Evolutionary conservation across 2,888 invertebrate genomes (phyloP).

Genomic region (Eupithecia dodoneata): DNA sequence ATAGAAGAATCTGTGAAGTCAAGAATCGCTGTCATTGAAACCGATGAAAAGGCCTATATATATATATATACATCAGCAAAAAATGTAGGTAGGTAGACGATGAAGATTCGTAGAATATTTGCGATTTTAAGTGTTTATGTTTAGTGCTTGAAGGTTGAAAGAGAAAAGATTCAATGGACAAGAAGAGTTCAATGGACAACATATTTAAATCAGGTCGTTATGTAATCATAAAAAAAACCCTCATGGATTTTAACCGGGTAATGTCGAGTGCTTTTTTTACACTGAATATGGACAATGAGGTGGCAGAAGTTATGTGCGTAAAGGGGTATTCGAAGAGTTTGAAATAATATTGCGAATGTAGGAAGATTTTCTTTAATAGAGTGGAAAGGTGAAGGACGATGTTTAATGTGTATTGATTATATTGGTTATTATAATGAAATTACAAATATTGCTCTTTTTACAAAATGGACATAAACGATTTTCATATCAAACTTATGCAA

Average conservation of each 20-base stretch:
- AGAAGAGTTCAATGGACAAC: background rate
- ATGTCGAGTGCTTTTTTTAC: background rate
- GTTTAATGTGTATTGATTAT: background rate
- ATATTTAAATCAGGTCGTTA: background rate
- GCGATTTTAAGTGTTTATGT: too few species aligned
- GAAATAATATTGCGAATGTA: background rate
- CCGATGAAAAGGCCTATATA: too few species aligned
- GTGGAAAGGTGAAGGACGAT: background rate
- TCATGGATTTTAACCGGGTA: background rate
- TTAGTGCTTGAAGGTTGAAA: too few species aligned
- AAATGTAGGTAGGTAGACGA: too few species aligned
- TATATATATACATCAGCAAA: too few species aligned
- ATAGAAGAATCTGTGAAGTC: too few species aligned
- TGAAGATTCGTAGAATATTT: too few species aligned
- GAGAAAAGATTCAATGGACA: background rate
- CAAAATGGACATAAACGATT: background rate
- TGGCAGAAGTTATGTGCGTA: background rate
- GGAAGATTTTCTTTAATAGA: background rate
- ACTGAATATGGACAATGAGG: constrained; percentile 5
- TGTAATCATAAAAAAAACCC: background rate
- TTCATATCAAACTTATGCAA: background rate
- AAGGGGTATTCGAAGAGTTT: background rate
- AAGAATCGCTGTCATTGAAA: too few species aligned
- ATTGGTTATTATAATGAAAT: background rate
- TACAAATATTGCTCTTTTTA: background rate